Base-by-base conservation (phyloP, 2,113 vertebrate species). In the Parus major region DNA sequence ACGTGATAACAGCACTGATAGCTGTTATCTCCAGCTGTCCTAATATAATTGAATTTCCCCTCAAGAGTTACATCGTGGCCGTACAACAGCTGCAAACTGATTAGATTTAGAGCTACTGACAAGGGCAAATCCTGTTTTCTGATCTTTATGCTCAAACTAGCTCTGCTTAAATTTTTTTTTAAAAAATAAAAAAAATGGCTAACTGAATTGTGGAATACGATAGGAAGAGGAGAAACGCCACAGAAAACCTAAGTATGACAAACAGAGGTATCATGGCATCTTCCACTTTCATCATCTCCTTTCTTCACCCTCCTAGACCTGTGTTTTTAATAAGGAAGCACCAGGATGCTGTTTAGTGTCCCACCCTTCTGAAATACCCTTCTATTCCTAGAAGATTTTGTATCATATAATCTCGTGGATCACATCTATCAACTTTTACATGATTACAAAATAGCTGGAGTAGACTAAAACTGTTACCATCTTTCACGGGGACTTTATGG, bases 81-180 rank as follows among this genome's bases (percentile, higher is more conserved):
- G 1, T 16, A 52, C 46, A 92, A 93, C 94, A 97, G 94, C 95
- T 95, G 94, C 86, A 86, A 63, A 71, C 72, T 72, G 86, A 95
- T 96, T 50, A 96, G 92, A 73, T 95, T 81, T 92, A 95, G 86
- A 94, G 77, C 86, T 77, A 55, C 85, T 70, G 68, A 53, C 81
- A 59, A 72, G 47, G 55, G 53, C 61, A 96, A 95, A 96, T 96
- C 94, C 94, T 83, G 71, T 91, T 93, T 97, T 73, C 46, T 93
- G 53, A 68, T 95, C 44, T 81, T 96, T 93, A 66, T 41, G 82
- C 93, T 52, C 71, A 90, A 91, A 95, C 23, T 93, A 92, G 85
- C 86, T 78, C 64, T 66, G 76, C 71, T 90, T 93, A 90, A 68
- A 81, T 70, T 60, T 22, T 36, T 36, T 36, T 36, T 36, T 56